These are phyloP conservation scores for Tricholauxania praeusta DNA, from an alignment of 2,888 invertebrate genomes.

Conservation along the genomic window DNA sequence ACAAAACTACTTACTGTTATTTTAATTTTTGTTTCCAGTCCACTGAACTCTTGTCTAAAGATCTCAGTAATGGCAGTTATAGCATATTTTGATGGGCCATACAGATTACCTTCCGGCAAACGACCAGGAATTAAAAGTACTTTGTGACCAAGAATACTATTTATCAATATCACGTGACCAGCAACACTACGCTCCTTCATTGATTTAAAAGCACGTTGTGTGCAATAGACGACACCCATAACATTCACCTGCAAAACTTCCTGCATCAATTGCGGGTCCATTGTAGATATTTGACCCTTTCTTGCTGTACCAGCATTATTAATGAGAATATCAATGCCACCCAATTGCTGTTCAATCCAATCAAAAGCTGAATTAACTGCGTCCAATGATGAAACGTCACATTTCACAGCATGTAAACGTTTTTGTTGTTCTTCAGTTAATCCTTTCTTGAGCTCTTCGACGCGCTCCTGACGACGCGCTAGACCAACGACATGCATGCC, in stretches of 20 bases:
- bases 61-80: conserved; percentile 58
- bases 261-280: conserved; percentile 52
- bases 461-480: conserved; percentile 63
- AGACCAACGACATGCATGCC: conserved; percentile 72
- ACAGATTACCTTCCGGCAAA: conserved; percentile 42
- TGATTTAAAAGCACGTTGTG: conserved; percentile 66
- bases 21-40: conserved; percentile 49
- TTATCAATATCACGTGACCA: conserved; percentile 69
- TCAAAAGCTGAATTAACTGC: conserved; percentile 65
- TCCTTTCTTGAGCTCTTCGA: conserved; percentile 39
- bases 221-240: conserved; percentile 65
- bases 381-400: no score
- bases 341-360: conserved; percentile 67
- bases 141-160: conserved; percentile 56
- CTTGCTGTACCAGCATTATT: conserved; percentile 69
- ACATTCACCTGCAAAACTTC: conserved; percentile 64
- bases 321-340: conserved; percentile 70
- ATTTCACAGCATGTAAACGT: conserved; percentile 56
- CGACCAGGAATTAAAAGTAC: not conserved
- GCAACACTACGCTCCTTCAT: conserved; percentile 63
- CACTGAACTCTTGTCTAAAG: conserved; percentile 57
- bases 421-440: conserved; percentile 36
- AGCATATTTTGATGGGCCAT: conserved; percentile 57
- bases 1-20: no score
- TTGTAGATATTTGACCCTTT: conserved; percentile 24